Evolutionary conservation across 2,888 invertebrate genomes (phyloP), one percentile per base, ranked within the genome.

Genomic region (Hedychridium roseum): DNA sequence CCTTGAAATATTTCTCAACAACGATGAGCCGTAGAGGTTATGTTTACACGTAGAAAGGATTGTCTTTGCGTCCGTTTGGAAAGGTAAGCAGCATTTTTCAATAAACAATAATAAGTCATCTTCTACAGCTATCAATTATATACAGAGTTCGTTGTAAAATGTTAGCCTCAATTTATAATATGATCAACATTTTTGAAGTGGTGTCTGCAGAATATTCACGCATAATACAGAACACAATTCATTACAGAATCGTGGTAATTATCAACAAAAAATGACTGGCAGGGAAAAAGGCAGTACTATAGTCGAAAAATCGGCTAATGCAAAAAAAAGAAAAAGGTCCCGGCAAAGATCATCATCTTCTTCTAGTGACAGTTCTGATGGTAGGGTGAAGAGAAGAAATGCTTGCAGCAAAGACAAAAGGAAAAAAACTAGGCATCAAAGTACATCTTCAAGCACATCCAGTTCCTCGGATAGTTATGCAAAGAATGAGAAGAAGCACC

Each of bases 321-420:
- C 39, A 2, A 60, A 55, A 28, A 41, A 53, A 0, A 45, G 56
- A 5, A 65, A 48, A 30, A 61, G 57, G 6, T 67, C 64, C 35
- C 65, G 59, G 17, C 56, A 51, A n/a, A n/a, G n/a, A 4, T 67
- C 68, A 0, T 48, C 45, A 11, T 68, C 70, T 1, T 57, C 62
- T 0, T 63, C 63, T 2, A 64, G 55, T 14, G 53, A 56, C 11
- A 50, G 47, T n/a, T 65, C 67, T 1, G 58, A 54, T 2, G 30
- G 34, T 5, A 60, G 60, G 5, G 41, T 56, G 14, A 62, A 60
- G 20, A 58, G 57, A 14, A 65, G 66, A 31, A 66, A 64, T 32
- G 18, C 57, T 2, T 66, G 64, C 7, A 59, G 63, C 16, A 71
- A 69, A 15, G 71, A 71, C 21, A 76, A 70, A 34, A 65, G 64